Evolutionary conservation across 2,113 vertebrate genomes (phyloP), one percentile per base, ranked within the genome.

Genomic region (Hoplias malabaricus): DNA sequence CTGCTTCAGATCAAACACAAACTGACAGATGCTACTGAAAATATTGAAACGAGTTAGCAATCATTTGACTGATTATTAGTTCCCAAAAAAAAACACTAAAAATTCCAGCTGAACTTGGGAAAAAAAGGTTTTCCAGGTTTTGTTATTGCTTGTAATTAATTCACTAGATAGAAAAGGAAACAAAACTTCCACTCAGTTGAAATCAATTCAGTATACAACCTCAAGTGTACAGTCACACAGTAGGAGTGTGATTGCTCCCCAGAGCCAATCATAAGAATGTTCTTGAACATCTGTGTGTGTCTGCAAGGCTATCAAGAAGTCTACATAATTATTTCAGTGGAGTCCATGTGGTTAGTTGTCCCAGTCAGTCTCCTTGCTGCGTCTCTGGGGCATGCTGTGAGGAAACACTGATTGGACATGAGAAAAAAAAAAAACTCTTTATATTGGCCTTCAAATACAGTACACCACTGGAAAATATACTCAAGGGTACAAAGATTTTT

Each of bases 321-420:
- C 40, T 63, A 54, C n/a, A 67, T 78, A 72, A 78, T 80, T 83
- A 75, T 72, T 75, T 59, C 54, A 72, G 69, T 23, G 72, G 67
- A 61, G 46, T 16, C 59, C 16, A n/a, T n/a, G 19, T 29, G 38
- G 16, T 19, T 53, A 9, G 43, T 13, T 29, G 33, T 29, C 5
- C 40, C 7, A 33, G 36, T 21, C 23, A 11, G 16, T 46, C 43
- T 50, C 23, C 16, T 25, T 23, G 25, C 36, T 13, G 36, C 16
- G 34, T 42, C 25, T 46, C 54, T 38, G 23, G 19, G n/a, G 27
- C 27, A 21, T 33, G 40, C 57, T 42, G 72, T 34, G 56, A 42
- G 38, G 29, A n/a, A 31, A 36, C 54, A 23, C 69, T 72, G 69
- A 72, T 72, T 72, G 50, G 31, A n/a, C n/a, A n/a, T n/a, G n/a